A percentile compares a stretch with the other conserved stretches of the same genome.
Conservation (phyloP, 2,797 vertebrate species). For the Otolemur crassicaudatus region DNA sequence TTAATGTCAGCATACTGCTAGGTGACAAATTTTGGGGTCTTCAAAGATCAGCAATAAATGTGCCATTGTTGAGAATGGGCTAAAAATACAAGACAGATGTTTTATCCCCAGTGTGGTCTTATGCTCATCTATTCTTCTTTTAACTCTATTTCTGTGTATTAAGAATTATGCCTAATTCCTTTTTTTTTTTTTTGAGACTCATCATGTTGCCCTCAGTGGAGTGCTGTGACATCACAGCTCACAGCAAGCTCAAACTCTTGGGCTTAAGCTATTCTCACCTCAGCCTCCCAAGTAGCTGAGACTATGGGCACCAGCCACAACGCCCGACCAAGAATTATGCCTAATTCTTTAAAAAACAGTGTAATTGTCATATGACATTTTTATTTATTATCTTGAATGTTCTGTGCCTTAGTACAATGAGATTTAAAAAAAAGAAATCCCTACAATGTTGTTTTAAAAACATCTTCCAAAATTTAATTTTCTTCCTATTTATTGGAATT, state of each 20-base stretch:
- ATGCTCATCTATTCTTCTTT: background rate
- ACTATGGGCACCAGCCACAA: too few species aligned
- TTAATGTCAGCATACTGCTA: background rate
- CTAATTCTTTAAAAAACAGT: constrained; percentile 10
- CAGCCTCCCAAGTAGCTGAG: too few species aligned
- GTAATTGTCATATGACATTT: background rate
- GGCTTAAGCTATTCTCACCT: too few species aligned
- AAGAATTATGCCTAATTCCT: constrained; percentile 8
- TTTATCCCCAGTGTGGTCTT: background rate
- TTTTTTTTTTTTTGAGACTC: too few species aligned
- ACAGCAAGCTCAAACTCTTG: too few species aligned
- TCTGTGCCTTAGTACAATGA: background rate
- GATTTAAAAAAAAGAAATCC: background rate
- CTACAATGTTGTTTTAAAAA: constrained; percentile 20
- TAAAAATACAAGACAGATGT: background rate
- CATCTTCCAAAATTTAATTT: background rate
- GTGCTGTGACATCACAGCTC: too few species aligned
- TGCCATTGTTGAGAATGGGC: background rate
- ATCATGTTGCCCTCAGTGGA: too few species aligned
- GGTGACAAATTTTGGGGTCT: background rate
- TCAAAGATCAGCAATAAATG: background rate
- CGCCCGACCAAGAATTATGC: background rate
- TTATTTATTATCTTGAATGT: background rate
- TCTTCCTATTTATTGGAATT: background rate
- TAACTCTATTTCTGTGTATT: background rate